These are phyloP conservation scores for Eilema caniola DNA, from an alignment of 2,888 invertebrate species.

Conservation along the genomic window DNA sequence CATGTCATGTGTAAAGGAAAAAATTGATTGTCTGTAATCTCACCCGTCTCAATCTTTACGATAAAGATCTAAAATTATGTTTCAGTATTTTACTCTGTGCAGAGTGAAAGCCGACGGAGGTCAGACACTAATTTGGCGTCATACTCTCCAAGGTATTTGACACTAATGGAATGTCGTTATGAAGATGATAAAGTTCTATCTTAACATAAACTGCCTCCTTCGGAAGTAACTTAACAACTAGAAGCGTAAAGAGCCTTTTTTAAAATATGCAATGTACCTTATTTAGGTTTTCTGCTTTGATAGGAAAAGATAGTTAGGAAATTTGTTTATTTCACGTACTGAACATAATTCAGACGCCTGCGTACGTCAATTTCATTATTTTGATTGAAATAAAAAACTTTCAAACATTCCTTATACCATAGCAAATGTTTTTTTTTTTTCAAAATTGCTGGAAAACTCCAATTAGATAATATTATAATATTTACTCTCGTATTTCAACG, in stretches of 20 bases:
- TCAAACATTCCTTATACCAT: too few species aligned
- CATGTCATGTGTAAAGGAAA: background rate
- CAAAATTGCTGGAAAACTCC: background rate
- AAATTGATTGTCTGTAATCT: background rate
- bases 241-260: background rate
- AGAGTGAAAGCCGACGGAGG: constrained; percentile 46
- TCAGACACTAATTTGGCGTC: constrained; percentile 61
- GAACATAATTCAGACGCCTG: too few species aligned
- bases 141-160: constrained; percentile 46
- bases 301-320: background rate
- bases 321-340: too few species aligned
- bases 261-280: background rate
- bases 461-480: constrained; percentile 9
- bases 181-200: constrained; percentile 49
- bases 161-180: constrained; percentile 58
- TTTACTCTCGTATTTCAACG: constrained; percentile 15
- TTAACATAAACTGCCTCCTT: constrained; percentile 4
- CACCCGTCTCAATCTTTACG: background rate
- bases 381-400: too few species aligned
- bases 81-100: constrained; percentile 25
- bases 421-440: too few species aligned
- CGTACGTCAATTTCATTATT: too few species aligned
- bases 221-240: background rate
- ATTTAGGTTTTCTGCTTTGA: background rate
- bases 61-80: constrained; percentile 20